Base-by-base conservation (phyloP, 2,797 vertebrate species). In the Eupleurogrammus muticus region DNA sequence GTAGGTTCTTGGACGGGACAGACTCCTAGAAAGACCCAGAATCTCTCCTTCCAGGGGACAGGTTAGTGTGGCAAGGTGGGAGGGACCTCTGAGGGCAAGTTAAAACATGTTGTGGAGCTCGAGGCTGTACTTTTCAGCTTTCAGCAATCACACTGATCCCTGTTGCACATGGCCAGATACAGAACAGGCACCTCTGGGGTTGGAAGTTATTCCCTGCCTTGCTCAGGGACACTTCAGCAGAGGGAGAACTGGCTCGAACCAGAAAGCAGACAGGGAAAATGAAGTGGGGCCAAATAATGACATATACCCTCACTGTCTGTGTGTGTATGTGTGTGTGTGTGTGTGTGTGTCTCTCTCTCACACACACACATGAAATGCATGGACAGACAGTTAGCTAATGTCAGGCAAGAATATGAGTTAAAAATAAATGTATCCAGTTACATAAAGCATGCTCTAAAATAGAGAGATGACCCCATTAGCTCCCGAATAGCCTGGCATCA, bases 341-440 rank as follows among this genome's bases (percentile, higher is more conserved):
- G 28, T 28, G 28, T 28, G 28, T 28, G 28, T 28, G 28, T 28
- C 3, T 28, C 3, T 28, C 34, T 48, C 21, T 34, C 13, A 40
- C 16, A 79, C 77, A 65, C 48, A 35, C 44, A 71, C 75, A 85
- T 73, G 87, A 83, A 84, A 88, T 63, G 76, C 93, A 92, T 91
- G 87, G 80, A 85, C 89, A 93, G 91, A 93, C 92, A 75, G 88
- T 92, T 88, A 92, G 90, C 87, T 92, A 93, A 94, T 92, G 92
- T 90, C 83, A 90, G 83, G 86, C 92, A 93, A 93, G 90, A 91
- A 93, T 93, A 93, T 88, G 82, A 78, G 92, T 93, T 93, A 92
- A 93, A 94, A 94, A 95, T 94, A 95, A 94, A 90, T 87, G 89
- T 86, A 92, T 94, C 92, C 86, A 66, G 87, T 94, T 93, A 92